Evolutionary conservation across 2,888 invertebrate genomes (phyloP), one percentile per base, ranked within the genome.

Genomic region (Entomobrya proxima): DNA sequence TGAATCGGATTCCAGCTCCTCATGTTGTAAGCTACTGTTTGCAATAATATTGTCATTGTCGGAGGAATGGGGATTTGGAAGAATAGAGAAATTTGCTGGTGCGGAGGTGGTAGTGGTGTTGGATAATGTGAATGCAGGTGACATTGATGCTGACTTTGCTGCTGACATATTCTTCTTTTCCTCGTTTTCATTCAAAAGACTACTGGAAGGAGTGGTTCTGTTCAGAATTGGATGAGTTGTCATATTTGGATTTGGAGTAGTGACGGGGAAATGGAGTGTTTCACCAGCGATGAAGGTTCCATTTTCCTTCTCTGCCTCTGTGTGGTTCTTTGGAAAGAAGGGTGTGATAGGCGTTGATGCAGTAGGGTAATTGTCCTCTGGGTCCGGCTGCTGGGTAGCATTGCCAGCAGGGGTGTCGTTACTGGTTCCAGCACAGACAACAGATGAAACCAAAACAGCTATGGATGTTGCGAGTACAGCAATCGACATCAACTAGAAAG

Each of bases 401-500:
- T 11, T 74, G 1, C 18, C 21, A 11, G 4, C 30, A 30, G 15
- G 15, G 1, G n/a, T 27, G n/a, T 47, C 47, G 2, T 37, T 7
- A 47, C 13, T 50, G 30, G 9, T 30, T 74, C 13, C 5, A 35
- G 21, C n/a, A 35, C 47, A 30, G 7, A 52, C 55, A 21, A 83
- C 24, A 7, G 76, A 50, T 67, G 83, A 83, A 40, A 67, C 44
- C 13, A 83, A 32, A n/a, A 83, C 77, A 30, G 67, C 13, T 1
- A 64, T 24, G 3, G 83, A 76, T 9, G 76, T 11, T 4, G 32
- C 50, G 5, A 83, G 69, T 6, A 83, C 69, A 15, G 55, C 55
- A 11, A 76, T 18, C 2, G 83, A 64, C 30, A 83, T 24, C 21
- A 83, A 47, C 83, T 83, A 15, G 1, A 75, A 74, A 35, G 32